phyloP scores from a whole-genome alignment of 2,888 invertebrate genomes.

The Erebia ligea region DNA sequence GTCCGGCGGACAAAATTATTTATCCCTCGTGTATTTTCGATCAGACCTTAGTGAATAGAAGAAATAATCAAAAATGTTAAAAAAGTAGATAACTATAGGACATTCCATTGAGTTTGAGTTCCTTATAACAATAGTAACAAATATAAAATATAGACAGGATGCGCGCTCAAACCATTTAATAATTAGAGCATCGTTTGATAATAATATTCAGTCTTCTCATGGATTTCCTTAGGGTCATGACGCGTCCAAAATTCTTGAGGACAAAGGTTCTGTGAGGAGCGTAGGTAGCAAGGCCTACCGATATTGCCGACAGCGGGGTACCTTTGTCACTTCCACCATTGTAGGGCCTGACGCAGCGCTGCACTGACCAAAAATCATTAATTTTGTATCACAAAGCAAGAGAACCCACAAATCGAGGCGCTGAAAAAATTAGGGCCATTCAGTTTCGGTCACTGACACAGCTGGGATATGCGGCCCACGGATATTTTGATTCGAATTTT shows the following conservation, averaged over 20 bases:
- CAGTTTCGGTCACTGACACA: constrained; percentile 75
- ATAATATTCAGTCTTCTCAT: constrained; percentile 66
- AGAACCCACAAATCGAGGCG: constrained; percentile 80
- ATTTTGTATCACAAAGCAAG: constrained; percentile 81
- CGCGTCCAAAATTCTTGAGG: constrained; percentile 70
- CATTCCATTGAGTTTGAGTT: neutral
- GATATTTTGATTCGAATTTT: constrained; percentile 69
- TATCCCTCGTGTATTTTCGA: too few relatives aligned
- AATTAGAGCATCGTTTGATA: constrained; percentile 65
- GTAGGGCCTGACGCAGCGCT: constrained; percentile 68
- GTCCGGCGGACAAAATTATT: too few relatives aligned
- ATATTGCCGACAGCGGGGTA: constrained; percentile 80
- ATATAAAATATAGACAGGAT: constrained; percentile 32
- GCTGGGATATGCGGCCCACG: constrained; percentile 56
- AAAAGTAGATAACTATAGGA: neutral
- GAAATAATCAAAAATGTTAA: too few relatives aligned
- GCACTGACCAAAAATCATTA: constrained; percentile 82
- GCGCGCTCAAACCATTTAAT: constrained; percentile 46
- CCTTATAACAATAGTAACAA: constrained; percentile 23
- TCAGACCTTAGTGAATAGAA: too few relatives aligned
- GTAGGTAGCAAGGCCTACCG: constrained; percentile 76
- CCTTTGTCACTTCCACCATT: constrained; percentile 77
- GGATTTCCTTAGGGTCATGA: constrained; percentile 70
- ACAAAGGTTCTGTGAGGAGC: constrained; percentile 70
- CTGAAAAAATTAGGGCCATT: constrained; percentile 76